phyloP scores from a whole-genome alignment of 2,888 invertebrate species.

The Trisateles emortualis region DNA sequence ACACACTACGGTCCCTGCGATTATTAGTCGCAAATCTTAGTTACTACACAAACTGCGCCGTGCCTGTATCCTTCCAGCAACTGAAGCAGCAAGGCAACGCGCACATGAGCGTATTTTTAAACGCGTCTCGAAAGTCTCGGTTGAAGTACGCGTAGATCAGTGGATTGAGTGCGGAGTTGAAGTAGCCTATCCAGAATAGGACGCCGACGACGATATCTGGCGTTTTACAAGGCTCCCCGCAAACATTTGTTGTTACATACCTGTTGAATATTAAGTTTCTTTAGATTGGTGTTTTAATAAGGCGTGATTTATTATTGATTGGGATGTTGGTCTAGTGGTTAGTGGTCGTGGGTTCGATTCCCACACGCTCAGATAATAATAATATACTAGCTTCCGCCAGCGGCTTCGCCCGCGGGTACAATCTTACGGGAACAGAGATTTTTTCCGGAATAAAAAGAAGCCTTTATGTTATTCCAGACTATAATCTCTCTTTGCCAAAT shows the following conservation, averaged over 20 bases:
- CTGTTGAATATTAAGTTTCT: conserved; percentile 71
- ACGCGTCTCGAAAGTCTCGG: conserved; percentile 97
- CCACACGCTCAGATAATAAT: no score
- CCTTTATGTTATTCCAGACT: no score
- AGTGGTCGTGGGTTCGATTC: no score
- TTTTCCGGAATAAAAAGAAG: no score
- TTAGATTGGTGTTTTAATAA: background rate
- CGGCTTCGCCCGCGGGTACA: no score
- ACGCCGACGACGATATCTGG: conserved; percentile 95
- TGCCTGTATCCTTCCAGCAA: conserved; percentile 90
- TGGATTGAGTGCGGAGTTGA: conserved; percentile 88
- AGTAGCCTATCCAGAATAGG: conserved; percentile 99
- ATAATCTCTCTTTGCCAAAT: no score
- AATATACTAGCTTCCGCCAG: no score
- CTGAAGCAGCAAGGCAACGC: conserved; percentile 94
- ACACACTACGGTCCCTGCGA: conserved; percentile 28
- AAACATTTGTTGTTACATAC: conserved; percentile 94
- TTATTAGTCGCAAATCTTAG: conserved; percentile 51
- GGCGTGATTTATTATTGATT: background rate
- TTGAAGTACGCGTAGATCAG: conserved; percentile 91
- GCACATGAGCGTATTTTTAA: conserved; percentile 95
- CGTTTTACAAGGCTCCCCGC: conserved; percentile 93
- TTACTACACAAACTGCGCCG: conserved; percentile 86
- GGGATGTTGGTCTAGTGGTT: no score
- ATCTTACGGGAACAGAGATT: no score